Evolutionary conservation across 2,888 invertebrate species (phyloP).

Genomic region (Mesorhabditis belari): DNA sequence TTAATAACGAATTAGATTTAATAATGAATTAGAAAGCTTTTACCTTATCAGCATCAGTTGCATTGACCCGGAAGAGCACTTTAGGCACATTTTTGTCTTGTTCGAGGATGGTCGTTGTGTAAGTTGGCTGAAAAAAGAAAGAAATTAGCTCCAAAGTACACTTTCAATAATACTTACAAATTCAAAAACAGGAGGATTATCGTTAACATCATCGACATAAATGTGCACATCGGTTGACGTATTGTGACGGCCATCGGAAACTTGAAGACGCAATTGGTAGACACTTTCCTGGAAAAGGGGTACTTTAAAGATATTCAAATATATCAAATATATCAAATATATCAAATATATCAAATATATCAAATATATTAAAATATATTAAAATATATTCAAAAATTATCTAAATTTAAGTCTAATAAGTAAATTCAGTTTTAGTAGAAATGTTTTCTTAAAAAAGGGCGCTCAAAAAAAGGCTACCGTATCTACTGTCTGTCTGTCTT

Average conservation of each 20-base stretch:
- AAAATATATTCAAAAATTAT: no score
- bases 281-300: slow-evolving; percentile 4
- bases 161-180: slow-evolving; percentile 1
- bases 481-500: no score
- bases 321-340: no score
- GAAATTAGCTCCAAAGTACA: neutral
- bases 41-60: slow-evolving; percentile 49
- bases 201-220: slow-evolving; percentile 54
- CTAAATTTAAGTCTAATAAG: no score
- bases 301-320: no score
- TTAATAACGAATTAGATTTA: no score
- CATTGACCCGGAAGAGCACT: slow-evolving; percentile 40
- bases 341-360: no score
- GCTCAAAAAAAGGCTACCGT: no score
- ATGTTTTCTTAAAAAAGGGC: no score
- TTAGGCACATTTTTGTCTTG: slow-evolving; percentile 44
- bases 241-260: slow-evolving; percentile 65
- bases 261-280: slow-evolving; percentile 77
- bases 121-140: slow-evolving; percentile 15
- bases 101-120: slow-evolving; percentile 43
- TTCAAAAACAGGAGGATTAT: slow-evolving; percentile 54
- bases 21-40: slow-evolving; percentile 1
- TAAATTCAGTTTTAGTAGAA: no score
- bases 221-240: slow-evolving; percentile 74
- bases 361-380: no score